Evolutionary conservation across 2,888 invertebrate genomes (phyloP), one percentile per base, ranked within the genome.

Genomic region (Subacronicta megacephala): DNA sequence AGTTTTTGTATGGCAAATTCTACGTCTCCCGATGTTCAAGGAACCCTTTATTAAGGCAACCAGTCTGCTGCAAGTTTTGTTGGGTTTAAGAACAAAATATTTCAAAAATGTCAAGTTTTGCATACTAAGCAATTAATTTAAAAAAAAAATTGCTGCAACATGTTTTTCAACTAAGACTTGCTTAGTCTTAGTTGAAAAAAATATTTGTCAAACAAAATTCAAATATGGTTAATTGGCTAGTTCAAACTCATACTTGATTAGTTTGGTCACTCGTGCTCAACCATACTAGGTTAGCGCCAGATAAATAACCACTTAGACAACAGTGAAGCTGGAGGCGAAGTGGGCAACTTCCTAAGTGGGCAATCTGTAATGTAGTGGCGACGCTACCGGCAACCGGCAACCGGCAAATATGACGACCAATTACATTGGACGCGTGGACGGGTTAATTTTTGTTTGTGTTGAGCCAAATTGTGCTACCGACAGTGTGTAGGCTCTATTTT

Each of bases 271-370:
- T 23, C n/a, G 10, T 44, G 33, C 51, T 53, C 52, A 62, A 64
- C 55, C 47, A 63, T 65, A 72, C 82, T 65, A 73, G 80, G 75
- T 81, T 69, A 72, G 64, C 77, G 72, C 75, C 77, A 73, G 72
- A 77, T 81, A 80, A 84, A 75, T 73, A 78, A 77, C 71, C 65
- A 71, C 72, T 77, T 77, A 79, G 35, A 69, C 59, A 56, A 58
- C 72, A 67, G 72, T 70, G 54, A 60, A 55, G 51, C 57, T 67
- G 63, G 58, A 69, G 72, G 54, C 65, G 67, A 62, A n/a, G n/a
- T n/a, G n/a, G n/a, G n/a, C n/a, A n/a, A 65, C 57, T 66, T 72
- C 51, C 61, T 77, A 77, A 84, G 76, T 81, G 72, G 58, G 69
- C 78, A 76, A 78, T 78, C 73, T 74, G 69, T 64, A n/a, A 31